A percentile compares a stretch with the other conserved stretches of the same genome.
These are phyloP conservation scores for Linnaemya vulpina DNA, from an alignment of 2,888 invertebrate genomes.

Conservation along the genomic window DNA sequence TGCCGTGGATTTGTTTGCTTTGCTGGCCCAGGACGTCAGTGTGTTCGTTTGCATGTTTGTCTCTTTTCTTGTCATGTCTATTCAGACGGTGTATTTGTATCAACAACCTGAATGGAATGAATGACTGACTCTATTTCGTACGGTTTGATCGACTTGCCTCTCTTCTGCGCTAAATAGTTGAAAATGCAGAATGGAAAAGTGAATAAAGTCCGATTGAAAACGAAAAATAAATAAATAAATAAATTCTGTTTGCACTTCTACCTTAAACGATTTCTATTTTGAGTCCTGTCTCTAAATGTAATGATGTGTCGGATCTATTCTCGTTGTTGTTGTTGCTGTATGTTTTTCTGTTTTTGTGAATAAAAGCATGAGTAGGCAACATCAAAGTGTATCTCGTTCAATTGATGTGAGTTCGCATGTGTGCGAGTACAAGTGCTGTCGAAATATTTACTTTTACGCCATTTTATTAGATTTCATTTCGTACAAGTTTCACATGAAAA, in stretches of 20 bases:
- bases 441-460: slow-evolving; percentile 13
- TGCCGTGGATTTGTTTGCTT: slow-evolving; percentile 13
- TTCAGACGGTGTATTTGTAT: slow-evolving; percentile 29
- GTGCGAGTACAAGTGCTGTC: slow-evolving; percentile 1
- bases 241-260: slow-evolving; percentile 43
- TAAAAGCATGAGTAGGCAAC: slow-evolving; percentile 21
- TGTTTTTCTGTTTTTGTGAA: too few species aligned
- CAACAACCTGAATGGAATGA: slow-evolving; percentile 29
- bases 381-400: slow-evolving; percentile 25
- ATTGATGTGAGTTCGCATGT: neutral
- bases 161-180: slow-evolving; percentile 30
- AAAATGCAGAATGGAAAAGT: slow-evolving; percentile 7
- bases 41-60: neutral
- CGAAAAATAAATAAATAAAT: slow-evolving; percentile 16
- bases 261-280: slow-evolving; percentile 53
- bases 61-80: slow-evolving; percentile 23
- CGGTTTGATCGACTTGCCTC: slow-evolving; percentile 58
- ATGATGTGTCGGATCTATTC: slow-evolving; percentile 54
- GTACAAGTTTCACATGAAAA: neutral
- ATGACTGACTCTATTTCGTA: slow-evolving; percentile 38
- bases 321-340: too few species aligned
- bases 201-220: slow-evolving; percentile 48
- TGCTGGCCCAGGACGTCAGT: neutral
- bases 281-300: slow-evolving; percentile 32
- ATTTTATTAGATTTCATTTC: neutral